Percentiles rank a stretch among this genome's conserved stretches.
Conservation (phyloP, 92 coral and sea anemone genomes). For the Diadumene lineata region DNA sequence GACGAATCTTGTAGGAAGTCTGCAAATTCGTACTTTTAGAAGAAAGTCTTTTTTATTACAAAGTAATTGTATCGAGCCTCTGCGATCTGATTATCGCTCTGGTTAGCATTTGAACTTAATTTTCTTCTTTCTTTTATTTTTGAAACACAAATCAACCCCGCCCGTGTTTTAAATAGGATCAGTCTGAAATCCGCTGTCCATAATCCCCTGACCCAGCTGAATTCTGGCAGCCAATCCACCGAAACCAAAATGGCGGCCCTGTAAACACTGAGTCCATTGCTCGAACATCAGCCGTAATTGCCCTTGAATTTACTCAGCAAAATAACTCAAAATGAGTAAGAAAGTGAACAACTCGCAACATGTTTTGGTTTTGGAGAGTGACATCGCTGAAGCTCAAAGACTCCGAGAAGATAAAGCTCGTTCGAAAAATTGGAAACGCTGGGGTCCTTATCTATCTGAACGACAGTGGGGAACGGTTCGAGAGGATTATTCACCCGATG, state of each 20-base stretch:
- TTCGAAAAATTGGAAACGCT: constrained; percentile 89
- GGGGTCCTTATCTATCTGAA: constrained; percentile 98
- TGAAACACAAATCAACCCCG: not conserved
- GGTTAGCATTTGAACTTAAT: too few species aligned
- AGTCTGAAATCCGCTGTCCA: not conserved
- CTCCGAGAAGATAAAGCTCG: constrained; percentile 75
- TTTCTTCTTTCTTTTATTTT: too few species aligned
- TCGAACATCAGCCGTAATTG: too few species aligned
- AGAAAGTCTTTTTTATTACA: too few species aligned
- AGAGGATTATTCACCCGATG: constrained; percentile 93
- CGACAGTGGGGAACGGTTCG: constrained; percentile 99
- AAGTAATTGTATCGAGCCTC: too few species aligned
- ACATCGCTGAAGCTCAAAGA: constrained; percentile 69
- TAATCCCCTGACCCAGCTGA: not conserved
- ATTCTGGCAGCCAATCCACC: not conserved
- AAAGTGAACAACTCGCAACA: not conserved
- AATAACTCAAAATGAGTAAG: constrained; percentile 14
- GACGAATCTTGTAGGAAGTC: too few species aligned
- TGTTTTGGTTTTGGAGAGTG: constrained; percentile 18
- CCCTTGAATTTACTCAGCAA: not conserved
- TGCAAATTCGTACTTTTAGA: too few species aligned
- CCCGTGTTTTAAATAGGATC: not conserved
- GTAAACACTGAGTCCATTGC: not conserved
- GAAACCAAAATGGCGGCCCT: not conserved
- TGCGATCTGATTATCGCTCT: too few species aligned